Evolutionary conservation across 2,113 vertebrate species (phyloP), one percentile per base, ranked within the genome.

Genomic region (Misgurnus mizolepis): DNA sequence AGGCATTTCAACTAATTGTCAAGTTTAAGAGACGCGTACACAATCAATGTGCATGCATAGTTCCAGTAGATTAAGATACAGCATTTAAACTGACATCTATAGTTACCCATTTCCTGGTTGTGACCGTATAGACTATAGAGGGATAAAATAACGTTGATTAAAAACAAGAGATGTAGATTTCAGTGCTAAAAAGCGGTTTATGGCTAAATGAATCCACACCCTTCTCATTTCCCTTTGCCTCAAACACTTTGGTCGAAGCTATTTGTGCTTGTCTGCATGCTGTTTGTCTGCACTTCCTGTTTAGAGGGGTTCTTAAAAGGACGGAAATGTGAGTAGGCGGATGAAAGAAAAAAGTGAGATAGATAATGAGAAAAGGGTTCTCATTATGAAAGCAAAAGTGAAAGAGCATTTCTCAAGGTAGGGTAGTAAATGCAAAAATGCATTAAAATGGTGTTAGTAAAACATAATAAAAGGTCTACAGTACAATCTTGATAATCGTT

Each of bases 31-130:
- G 12, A 43, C 65, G 79, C 14, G 27, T 49, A 50, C 74, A 77
- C 77, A 67, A 72, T 82, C 49, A 71, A 64, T 27, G 78, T 61
- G 62, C 76, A 84, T 86, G 85, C 85, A 86, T 80, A 86, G 66
- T 79, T 83, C 60, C 70, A 82, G 71, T 61, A 82, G 40, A 74
- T 74, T 14, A 60, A 6, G 7, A 72, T 8, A 76, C 1, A 61
- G 72, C 12, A 45, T 43, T 61, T 60, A 40, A 45, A 61, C 41
- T 27, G 18, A 74, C 14, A 62, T 58, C 17, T 72, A 58, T 8
- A 10, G 11, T 64, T 65, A 64, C 34, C 9, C 17, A 61, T 41
- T n/a, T 62, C 9, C 8, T 45, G 58, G 17, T 39, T 78, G 17
- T 65, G 9, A 27, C n/a, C 50, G 67, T 45, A 50, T n/a, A 27